phyloP scores from a whole-genome alignment of 2,113 vertebrate genomes.

The Cephalopholis sonnerati region DNA sequence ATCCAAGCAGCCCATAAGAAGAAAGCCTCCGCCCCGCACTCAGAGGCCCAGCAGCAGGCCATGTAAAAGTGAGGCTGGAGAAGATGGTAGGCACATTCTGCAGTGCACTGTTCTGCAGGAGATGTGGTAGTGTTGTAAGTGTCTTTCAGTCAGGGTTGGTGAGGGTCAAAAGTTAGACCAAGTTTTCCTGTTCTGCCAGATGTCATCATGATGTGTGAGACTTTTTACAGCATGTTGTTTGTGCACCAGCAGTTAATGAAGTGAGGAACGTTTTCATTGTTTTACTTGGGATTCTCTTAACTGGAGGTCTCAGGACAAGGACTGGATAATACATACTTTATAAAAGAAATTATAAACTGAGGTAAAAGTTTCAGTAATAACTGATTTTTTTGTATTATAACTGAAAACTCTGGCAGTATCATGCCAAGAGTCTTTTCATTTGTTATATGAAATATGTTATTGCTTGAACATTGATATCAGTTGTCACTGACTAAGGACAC shows the following conservation, averaged over 20 bases:
- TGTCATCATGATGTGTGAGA: not conserved
- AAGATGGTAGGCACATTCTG: constrained; percentile 87
- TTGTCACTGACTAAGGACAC: not conserved
- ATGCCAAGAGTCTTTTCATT: not conserved
- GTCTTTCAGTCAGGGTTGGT: too few species aligned
- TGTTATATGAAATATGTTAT: not conserved
- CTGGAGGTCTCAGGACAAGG: not conserved
- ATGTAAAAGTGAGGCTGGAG: constrained; percentile 87
- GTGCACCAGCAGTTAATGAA: not conserved
- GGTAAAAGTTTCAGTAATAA: too few species aligned
- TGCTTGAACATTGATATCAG: not conserved
- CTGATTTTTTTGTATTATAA: too few species aligned
- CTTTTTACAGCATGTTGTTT: not conserved
- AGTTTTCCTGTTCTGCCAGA: not conserved
- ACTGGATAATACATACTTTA: not conserved
- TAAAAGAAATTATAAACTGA: too few species aligned
- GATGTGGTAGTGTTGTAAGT: not conserved
- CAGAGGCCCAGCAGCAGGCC: constrained; percentile 87
- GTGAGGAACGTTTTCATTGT: not conserved
- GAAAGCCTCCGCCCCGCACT: constrained; percentile 87
- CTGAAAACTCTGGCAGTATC: too few species aligned
- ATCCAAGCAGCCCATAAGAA: constrained; percentile 93
- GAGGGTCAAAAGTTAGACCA: not conserved
- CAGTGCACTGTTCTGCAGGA: not conserved
- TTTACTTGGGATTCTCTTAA: not conserved